Percentiles rank a stretch among this genome's conserved stretches.
These are phyloP conservation scores for Spialia ferax DNA, from an alignment of 2,888 invertebrate species.

Conservation along the genomic window DNA sequence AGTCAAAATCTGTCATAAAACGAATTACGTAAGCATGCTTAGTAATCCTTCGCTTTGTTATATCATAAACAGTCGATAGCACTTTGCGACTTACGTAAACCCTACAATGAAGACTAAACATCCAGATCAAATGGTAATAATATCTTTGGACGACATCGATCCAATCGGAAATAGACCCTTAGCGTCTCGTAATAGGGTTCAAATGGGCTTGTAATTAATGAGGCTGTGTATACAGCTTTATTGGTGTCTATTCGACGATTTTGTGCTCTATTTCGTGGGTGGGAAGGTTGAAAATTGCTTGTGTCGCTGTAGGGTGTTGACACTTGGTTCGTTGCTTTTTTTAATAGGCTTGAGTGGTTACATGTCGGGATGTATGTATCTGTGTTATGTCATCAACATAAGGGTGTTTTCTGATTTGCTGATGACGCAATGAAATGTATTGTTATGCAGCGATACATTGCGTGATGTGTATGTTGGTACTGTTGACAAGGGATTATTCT, in stretches of 20 bases:
- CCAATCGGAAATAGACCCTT: background rate
- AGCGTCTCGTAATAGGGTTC: background rate
- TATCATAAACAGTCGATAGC: slow-evolving; percentile 31
- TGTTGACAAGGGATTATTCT: too few relatives aligned
- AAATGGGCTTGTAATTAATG: slow-evolving; percentile 1
- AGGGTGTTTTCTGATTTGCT: background rate
- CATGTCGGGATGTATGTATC: background rate
- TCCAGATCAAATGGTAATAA: slow-evolving; percentile 18
- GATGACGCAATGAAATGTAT: background rate
- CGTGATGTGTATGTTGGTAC: too few relatives aligned
- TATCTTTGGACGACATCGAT: slow-evolving; percentile 4
- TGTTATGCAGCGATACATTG: background rate
- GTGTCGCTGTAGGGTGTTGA: background rate
- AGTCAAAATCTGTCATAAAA: slow-evolving; percentile 2
- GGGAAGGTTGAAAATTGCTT: background rate
- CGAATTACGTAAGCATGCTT: slow-evolving; percentile 11
- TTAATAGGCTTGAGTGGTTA: slow-evolving; percentile 21
- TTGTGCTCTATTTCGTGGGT: background rate
- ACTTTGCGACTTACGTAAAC: slow-evolving; percentile 32
- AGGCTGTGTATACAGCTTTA: background rate
- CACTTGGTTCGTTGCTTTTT: slow-evolving; percentile 19
- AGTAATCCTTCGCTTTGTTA: slow-evolving; percentile 22
- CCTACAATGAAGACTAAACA: slow-evolving; percentile 16
- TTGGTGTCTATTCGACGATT: background rate
- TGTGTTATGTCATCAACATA: slow-evolving; percentile 8